A percentile compares a stretch with the other conserved stretches of the same genome.
phyloP scores from a whole-genome alignment of 2,888 invertebrate species.

The Itoplectis maculator region DNA sequence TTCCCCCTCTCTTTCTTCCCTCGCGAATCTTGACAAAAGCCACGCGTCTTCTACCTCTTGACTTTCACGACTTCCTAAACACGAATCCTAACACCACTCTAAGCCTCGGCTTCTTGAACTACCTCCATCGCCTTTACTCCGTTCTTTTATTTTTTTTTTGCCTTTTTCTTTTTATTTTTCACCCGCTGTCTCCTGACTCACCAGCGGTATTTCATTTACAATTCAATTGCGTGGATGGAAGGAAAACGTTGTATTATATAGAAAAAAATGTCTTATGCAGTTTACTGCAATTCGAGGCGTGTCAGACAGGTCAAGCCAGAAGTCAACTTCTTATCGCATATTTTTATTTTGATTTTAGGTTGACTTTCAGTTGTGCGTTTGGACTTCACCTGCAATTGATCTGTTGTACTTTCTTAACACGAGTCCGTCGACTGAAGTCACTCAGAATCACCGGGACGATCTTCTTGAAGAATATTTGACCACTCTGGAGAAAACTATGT shows the following conservation, averaged over 20 bases:
- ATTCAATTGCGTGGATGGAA: slow-evolving; percentile 72
- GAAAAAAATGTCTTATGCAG: neutral
- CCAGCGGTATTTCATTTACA: slow-evolving; percentile 73
- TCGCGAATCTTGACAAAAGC: slow-evolving; percentile 58
- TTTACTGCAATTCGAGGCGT: neutral
- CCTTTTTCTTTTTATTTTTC: slow-evolving; percentile 36
- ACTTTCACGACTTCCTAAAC: slow-evolving; percentile 76
- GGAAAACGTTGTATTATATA: slow-evolving; percentile 42
- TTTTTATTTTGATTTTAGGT: slow-evolving; percentile 82
- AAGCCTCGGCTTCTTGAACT: slow-evolving; percentile 27
- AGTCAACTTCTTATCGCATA: neutral
- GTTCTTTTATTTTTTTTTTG: slow-evolving; percentile 43
- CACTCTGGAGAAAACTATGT: slow-evolving; percentile 73
- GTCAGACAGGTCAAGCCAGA: neutral
- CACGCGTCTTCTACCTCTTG: slow-evolving; percentile 53
- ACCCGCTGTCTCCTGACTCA: no score
- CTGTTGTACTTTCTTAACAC: slow-evolving; percentile 85
- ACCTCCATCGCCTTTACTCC: slow-evolving; percentile 26
- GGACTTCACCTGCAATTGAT: slow-evolving; percentile 84
- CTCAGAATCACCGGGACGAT: slow-evolving; percentile 63
- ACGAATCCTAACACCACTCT: slow-evolving; percentile 68
- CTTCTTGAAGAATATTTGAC: slow-evolving; percentile 76
- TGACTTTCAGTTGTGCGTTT: slow-evolving; percentile 85
- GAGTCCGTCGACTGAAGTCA: slow-evolving; percentile 76
- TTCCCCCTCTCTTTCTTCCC: slow-evolving; percentile 30